phyloP scores from a whole-genome alignment of 2,113 vertebrate species.

The Silurus asotus region DNA sequence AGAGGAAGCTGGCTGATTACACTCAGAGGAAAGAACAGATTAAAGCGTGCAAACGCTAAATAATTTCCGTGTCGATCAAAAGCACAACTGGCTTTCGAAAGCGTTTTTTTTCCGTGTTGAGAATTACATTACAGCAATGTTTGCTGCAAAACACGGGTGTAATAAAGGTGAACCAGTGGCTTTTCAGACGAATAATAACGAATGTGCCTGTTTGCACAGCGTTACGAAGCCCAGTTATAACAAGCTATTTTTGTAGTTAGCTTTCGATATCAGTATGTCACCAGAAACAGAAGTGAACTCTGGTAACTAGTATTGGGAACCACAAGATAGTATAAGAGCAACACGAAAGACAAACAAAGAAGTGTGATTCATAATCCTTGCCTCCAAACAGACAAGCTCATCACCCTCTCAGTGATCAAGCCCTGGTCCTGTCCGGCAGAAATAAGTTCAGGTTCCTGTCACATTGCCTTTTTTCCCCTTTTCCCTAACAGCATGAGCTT shows the following conservation, averaged over 20 bases:
- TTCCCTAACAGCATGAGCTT: constrained; percentile 26
- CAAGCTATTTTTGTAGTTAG: background rate
- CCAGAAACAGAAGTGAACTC: background rate
- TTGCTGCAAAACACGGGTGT: background rate
- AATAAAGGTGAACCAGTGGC: background rate
- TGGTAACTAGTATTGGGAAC: background rate
- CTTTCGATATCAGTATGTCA: background rate
- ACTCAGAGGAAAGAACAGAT: constrained; percentile 40
- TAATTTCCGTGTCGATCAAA: constrained; percentile 32
- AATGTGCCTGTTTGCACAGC: background rate
- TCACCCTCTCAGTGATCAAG: constrained; percentile 25
- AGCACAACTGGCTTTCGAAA: constrained; percentile 3
- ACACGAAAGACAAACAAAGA: background rate
- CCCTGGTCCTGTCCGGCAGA: constrained; percentile 1
- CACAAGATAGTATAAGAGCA: background rate
- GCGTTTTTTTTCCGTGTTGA: background rate
- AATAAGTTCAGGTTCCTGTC: constrained; percentile 41
- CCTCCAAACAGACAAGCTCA: constrained; percentile 22
- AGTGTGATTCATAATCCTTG: constrained; percentile 9
- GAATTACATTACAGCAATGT: constrained; percentile 5
- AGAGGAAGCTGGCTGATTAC: constrained; percentile 41
- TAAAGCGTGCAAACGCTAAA: constrained; percentile 38
- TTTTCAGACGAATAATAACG: background rate
- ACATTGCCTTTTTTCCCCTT: background rate
- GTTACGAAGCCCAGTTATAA: background rate